phyloP scores from a whole-genome alignment of 2,888 invertebrate species.

The Antheraea assamensis region DNA sequence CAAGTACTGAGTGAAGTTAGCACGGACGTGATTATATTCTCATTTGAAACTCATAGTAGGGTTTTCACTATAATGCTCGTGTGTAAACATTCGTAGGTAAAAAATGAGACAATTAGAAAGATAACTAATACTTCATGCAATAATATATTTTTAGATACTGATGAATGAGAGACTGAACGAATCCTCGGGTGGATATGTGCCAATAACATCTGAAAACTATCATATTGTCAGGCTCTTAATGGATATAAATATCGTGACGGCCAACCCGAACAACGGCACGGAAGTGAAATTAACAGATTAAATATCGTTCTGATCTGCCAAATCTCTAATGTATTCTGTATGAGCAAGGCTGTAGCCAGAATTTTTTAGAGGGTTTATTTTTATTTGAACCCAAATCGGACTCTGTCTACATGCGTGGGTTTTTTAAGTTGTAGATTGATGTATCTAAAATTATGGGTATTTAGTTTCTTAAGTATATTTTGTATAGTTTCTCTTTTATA shows the following conservation, averaged over 20 bases:
- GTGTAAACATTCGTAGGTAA: no score
- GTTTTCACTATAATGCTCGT: no score
- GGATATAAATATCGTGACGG: constrained; percentile 60
- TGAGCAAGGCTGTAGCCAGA: neutral
- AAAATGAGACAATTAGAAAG: no score
- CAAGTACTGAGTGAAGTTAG: no score
- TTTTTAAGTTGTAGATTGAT: neutral
- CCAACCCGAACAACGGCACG: constrained; percentile 65
- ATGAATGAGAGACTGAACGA: constrained; percentile 53
- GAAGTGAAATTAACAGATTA: constrained; percentile 64
- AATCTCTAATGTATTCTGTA: neutral
- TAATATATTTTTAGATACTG: constrained; percentile 51
- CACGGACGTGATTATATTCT: no score
- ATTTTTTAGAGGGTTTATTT: neutral
- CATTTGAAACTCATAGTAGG: no score
- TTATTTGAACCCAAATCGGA: neutral
- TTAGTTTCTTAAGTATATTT: neutral
- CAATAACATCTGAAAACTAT: constrained; percentile 54
- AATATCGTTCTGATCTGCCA: constrained; percentile 15
- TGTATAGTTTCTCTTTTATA: neutral
- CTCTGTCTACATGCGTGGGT: neutral
- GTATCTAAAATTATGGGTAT: neutral
- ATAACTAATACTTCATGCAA: neutral
- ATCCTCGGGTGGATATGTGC: constrained; percentile 55
- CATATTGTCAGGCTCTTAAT: constrained; percentile 51